Base-by-base conservation (phyloP, 2,888 invertebrate species). In the Hanleya hanleyi region DNA sequence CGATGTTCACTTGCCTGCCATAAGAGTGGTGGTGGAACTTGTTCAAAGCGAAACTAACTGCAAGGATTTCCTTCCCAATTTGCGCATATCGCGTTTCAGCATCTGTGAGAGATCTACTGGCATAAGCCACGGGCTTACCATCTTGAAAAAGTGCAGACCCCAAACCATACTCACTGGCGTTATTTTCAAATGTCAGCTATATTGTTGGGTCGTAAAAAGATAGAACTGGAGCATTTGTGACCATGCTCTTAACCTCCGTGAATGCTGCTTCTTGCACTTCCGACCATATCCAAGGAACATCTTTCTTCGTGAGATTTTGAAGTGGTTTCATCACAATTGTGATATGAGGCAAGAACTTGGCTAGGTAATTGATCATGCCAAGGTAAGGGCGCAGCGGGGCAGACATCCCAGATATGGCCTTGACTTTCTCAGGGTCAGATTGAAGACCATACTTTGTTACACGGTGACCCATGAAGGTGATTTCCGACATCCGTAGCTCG, bases 1-100 rank as follows among this genome's bases (percentile, higher is more conserved):
- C n/a, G n/a, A n/a, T n/a, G n/a, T n/a, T n/a, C n/a, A n/a, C n/a
- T n/a, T n/a, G n/a, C n/a, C n/a, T n/a, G n/a, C n/a, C n/a, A n/a
- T n/a, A n/a, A n/a, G n/a, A n/a, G n/a, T n/a, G n/a, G n/a, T n/a
- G n/a, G n/a, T n/a, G n/a, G n/a, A n/a, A n/a, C n/a, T n/a, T n/a
- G n/a, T n/a, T n/a, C n/a, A n/a, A n/a, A n/a, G n/a, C n/a, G n/a
- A n/a, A n/a, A n/a, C n/a, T n/a, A n/a, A n/a, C n/a, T n/a, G n/a
- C n/a, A n/a, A n/a, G n/a, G n/a, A 79, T 71, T 64, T 81, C 79
- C 51, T 79, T 79, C 47, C 78, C 75, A 5, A 80, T 82, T 66
- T 79, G 77, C 6, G 78, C 79, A 61, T 76, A 79, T 38, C 64
- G n/a, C 9, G 7, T 71, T 62, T 80, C 77, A 0, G 75, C 57